Evolutionary conservation across 2,113 vertebrate genomes (phyloP).

Genomic region (Leptodactylus fuscus): DNA sequence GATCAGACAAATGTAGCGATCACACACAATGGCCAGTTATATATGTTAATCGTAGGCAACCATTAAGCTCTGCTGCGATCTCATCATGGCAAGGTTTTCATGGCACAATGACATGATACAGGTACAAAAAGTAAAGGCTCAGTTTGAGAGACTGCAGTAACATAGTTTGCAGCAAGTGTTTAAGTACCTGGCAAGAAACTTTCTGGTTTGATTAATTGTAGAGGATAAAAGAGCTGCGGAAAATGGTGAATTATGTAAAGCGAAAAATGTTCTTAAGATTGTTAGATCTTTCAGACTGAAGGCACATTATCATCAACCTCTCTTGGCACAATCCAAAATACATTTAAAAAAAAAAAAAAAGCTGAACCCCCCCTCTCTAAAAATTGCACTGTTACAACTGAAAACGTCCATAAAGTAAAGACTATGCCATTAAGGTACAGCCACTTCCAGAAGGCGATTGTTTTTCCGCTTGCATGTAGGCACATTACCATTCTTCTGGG

Average conservation of each 20-base stretch:
- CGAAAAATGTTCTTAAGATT: conserved; percentile 29
- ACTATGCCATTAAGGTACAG: conserved; percentile 80
- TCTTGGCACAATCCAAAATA: conserved; percentile 69
- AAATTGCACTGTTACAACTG: conserved; percentile 81
- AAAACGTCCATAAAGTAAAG: conserved; percentile 70
- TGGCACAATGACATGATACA: not conserved
- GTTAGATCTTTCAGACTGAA: conserved; percentile 68
- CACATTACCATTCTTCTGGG: conserved; percentile 87
- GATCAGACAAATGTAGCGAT: no score
- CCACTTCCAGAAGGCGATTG: conserved; percentile 96
- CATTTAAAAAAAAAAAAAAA: conserved; percentile 37
- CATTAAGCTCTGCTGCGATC: no score
- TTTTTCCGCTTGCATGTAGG: conserved; percentile 95
- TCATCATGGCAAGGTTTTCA: no score
- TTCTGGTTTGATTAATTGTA: conserved; percentile 13
- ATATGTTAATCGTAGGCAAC: not conserved
- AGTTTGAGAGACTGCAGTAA: not conserved
- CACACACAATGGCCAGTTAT: no score
- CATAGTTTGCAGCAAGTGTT: not conserved
- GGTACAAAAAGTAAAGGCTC: not conserved
- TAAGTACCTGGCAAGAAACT: not conserved
- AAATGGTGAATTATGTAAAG: conserved; percentile 17
- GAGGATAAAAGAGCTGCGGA: conserved; percentile 12
- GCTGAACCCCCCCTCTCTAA: conserved; percentile 61
- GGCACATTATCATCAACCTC: conserved; percentile 65